Evolutionary conservation across 2,797 vertebrate genomes (phyloP).

Genomic region (Phrynocephalus vlangalii): DNA sequence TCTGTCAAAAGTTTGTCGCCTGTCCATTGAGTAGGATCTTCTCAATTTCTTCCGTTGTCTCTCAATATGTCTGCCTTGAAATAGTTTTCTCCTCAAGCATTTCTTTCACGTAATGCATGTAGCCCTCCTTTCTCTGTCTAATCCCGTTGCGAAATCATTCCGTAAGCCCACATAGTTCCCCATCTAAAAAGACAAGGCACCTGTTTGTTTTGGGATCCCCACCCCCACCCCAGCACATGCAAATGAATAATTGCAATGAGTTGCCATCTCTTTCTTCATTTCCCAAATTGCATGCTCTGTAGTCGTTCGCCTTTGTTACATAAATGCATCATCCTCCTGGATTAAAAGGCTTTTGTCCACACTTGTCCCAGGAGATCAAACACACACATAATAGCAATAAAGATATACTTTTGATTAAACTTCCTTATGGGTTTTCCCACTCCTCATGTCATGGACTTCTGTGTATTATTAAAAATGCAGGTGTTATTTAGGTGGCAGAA

Average conservation of each 20-base stretch:
- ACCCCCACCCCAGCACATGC: background rate
- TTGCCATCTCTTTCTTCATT: background rate
- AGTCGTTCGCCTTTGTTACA: background rate
- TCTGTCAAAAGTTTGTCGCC: background rate
- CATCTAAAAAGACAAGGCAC: background rate
- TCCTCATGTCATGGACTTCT: background rate
- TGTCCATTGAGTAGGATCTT: background rate
- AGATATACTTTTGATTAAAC: background rate
- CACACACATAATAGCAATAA: background rate
- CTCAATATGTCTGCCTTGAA: background rate
- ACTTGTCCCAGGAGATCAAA: background rate
- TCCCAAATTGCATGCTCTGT: background rate
- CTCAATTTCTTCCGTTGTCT: background rate
- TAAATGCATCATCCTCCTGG: background rate
- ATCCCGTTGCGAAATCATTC: conserved; percentile 9
- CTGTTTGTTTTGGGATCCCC: background rate
- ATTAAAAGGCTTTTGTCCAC: background rate
- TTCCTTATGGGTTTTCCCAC: background rate
- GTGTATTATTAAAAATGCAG: background rate
- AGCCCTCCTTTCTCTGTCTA: background rate
- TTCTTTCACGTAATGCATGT: conserved; percentile 5
- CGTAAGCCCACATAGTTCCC: background rate
- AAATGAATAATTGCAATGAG: background rate
- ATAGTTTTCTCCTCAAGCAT: background rate
- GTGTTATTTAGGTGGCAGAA: background rate